A percentile compares a stretch with the other conserved stretches of the same genome.
Conservation (phyloP, 2,113 vertebrate species). For the Ciconia maguari region DNA sequence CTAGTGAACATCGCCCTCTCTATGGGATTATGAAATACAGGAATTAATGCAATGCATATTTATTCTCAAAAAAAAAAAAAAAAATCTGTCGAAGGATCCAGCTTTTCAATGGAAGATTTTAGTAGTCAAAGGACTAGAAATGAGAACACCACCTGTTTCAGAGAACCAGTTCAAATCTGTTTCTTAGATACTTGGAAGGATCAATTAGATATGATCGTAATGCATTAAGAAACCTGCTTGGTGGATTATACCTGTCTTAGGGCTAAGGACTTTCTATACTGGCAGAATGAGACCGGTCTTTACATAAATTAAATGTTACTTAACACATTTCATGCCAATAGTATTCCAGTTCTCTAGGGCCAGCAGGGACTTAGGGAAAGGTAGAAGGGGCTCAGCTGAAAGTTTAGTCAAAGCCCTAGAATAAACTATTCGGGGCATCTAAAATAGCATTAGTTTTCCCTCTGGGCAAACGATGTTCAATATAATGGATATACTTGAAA, state of each 20-base stretch:
- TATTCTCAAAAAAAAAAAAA: not conserved
- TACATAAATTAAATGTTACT: not conserved
- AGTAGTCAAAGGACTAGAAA: not conserved
- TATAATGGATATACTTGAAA: not conserved
- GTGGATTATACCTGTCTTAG: not conserved
- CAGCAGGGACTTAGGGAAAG: not conserved
- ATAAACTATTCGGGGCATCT: not conserved
- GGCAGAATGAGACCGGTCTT: not conserved
- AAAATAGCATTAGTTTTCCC: not conserved
- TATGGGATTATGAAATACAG: not conserved
- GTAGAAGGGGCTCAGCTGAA: not conserved
- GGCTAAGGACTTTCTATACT: not conserved
- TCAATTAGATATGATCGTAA: not conserved
- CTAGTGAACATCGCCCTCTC: not conserved
- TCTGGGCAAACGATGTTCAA: not conserved
- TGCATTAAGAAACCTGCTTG: not conserved
- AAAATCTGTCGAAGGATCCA: not conserved
- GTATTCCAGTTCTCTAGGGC: not conserved
- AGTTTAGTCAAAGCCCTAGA: not conserved
- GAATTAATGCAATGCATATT: not conserved
- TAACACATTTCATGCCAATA: not conserved
- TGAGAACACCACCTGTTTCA: not conserved
- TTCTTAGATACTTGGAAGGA: not conserved
- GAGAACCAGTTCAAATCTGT: not conserved
- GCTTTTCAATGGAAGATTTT: not conserved